Percentiles rank a stretch among this genome's conserved stretches.
phyloP scores from a whole-genome alignment of 2,113 vertebrate genomes.

The Pterocles gutturalis region DNA sequence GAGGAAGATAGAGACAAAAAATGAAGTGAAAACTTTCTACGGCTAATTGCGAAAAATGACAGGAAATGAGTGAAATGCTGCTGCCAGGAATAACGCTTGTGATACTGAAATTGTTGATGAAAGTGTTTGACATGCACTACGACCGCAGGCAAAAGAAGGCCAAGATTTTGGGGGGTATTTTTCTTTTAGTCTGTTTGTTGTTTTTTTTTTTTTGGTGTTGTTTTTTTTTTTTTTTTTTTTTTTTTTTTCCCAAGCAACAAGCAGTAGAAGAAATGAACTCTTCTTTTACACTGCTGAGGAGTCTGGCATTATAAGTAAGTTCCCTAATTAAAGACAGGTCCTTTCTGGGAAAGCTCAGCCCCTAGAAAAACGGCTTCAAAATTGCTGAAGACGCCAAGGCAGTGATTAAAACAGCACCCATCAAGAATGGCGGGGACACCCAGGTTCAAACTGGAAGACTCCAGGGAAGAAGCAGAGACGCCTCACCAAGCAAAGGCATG shows the following conservation, averaged over 20 bases:
- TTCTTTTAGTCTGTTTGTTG: neutral
- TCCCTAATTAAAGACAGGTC: constrained; percentile 43
- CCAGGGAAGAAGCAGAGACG: neutral
- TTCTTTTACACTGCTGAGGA: neutral
- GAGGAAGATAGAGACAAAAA: constrained; percentile 22
- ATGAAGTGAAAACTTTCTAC: constrained; percentile 37
- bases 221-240: no score
- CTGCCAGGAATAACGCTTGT: constrained; percentile 29
- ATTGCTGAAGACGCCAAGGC: neutral
- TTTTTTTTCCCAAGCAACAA: neutral
- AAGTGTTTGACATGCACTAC: neutral
- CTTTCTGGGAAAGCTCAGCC: constrained; percentile 35
- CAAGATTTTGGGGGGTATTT: neutral
- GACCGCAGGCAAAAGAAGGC: neutral
- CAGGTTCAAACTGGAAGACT: neutral
- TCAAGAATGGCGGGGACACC: neutral
- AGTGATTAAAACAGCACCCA: neutral
- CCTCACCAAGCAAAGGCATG: neutral
- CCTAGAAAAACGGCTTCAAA: neutral
- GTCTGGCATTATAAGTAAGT: neutral
- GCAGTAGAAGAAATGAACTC: neutral
- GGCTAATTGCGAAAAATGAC: constrained; percentile 46
- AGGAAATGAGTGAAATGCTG: constrained; percentile 37
- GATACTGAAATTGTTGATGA: neutral
- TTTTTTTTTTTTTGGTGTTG: neutral